Conservation (phyloP, 2,888 invertebrate species). For the Macrophya alboannulata region DNA sequence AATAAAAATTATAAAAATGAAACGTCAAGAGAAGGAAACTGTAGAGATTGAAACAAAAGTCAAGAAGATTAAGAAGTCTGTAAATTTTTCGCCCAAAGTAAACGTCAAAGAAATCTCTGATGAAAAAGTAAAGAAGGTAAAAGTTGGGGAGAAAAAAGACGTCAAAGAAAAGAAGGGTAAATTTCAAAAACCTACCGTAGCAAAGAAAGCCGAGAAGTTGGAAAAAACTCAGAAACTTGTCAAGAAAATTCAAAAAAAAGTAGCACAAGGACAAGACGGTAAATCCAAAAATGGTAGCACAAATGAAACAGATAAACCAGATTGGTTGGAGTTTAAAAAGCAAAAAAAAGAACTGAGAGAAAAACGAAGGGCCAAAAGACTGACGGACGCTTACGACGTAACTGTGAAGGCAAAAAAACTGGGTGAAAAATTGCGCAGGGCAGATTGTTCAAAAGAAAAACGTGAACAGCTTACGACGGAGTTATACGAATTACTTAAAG, state of each 20-base stretch:
- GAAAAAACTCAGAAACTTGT: conserved; percentile 56
- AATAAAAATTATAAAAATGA: conserved; percentile 57
- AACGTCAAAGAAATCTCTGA: conserved; percentile 48
- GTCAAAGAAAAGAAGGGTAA: conserved; percentile 56
- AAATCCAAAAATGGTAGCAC: conserved; percentile 34
- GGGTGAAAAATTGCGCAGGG: conserved; percentile 83
- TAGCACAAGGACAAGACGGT: neutral
- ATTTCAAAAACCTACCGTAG: conserved; percentile 61
- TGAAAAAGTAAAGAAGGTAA: conserved; percentile 5
- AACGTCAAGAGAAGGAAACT: conserved; percentile 52
- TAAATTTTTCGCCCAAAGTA: conserved; percentile 55
- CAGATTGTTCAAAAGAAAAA: conserved; percentile 83
- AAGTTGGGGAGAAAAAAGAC: neutral
- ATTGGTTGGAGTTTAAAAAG: conserved; percentile 89
- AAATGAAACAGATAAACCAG: conserved; percentile 80
- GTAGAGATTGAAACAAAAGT: conserved; percentile 14
- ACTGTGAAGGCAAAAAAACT: conserved; percentile 83
- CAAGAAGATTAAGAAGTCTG: conserved; percentile 60
- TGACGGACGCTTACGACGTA: conserved; percentile 81
- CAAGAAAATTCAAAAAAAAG: conserved; percentile 52
- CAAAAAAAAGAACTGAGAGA: conserved; percentile 88
- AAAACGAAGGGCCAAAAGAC: conserved; percentile 84
- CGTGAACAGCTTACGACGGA: conserved; percentile 83
- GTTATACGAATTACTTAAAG: conserved; percentile 85
- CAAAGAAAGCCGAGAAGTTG: conserved; percentile 56